Base-by-base conservation (phyloP, 2,888 invertebrate species). In the Drosophila imparisetae region DNA sequence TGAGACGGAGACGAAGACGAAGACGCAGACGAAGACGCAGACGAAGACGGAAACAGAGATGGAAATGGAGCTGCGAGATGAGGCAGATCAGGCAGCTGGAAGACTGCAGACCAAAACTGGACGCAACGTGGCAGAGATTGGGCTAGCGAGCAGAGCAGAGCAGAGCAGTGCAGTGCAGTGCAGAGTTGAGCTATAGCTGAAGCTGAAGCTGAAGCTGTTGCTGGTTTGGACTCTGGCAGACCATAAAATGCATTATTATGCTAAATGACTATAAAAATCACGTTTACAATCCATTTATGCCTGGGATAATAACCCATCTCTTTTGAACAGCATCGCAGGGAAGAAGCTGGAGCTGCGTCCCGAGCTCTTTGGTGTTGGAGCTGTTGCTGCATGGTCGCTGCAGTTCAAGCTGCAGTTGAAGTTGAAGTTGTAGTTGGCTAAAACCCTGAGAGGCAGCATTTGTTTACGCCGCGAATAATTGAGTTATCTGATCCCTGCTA, bases 261-360 rank as follows among this genome's bases (percentile, higher is more conserved):
- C 91, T 92, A 92, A 92, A 92, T 91, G 92, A 91, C 91, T 91
- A 92, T 92, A 91, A 92, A 92, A 92, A 91, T 91, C 91, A 92
- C 91, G 92, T 92, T 92, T 92, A 92, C 92, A 91, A 92, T 91
- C 91, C 92, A 91, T 92, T 92, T 92, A 91, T 91, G 91, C 90
- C 89, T 84, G 90, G 90, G 86, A 90, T 90, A 90, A 91, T 91
- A 91, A 90, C 90, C 91, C 90, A 90, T 82, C 89, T 86, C 83
- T 78, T 85, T 81, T 80, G 75, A 81, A 72, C 76, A 73, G 70
- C 70, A 74, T 71, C 71, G 78, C 81, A 72, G 75, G 78, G 73
- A 72, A 66, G 78, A 67, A 73, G 80, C 72, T 73, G 63, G 15
- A 21, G 30, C 24, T 36, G 53, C 34, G 18, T 34, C 30, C 13